phyloP scores from a whole-genome alignment of 1,140 invertebrate species.

The Zaprionus gabonicus region DNA sequence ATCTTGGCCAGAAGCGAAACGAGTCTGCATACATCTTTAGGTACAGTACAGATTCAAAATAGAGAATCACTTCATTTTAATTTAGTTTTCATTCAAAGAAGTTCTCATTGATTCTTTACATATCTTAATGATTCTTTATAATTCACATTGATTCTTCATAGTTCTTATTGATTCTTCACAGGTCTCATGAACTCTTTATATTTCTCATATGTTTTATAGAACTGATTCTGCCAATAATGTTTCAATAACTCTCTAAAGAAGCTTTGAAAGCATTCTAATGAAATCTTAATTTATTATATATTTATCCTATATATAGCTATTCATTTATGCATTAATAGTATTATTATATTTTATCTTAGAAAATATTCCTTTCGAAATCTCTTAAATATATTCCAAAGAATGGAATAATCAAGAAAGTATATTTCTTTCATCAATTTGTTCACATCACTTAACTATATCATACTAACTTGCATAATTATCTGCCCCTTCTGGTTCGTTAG shows the following conservation, averaged over 20 bases:
- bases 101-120: too few species aligned
- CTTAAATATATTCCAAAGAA: neutral
- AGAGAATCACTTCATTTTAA: neutral
- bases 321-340: too few species aligned
- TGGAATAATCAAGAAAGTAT: too few species aligned
- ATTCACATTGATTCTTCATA: too few species aligned
- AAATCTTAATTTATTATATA: neutral
- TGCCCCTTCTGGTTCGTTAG: neutral
- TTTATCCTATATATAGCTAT: too few species aligned
- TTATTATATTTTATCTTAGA: too few species aligned
- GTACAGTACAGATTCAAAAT: neutral
- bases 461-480: neutral
- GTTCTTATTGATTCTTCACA: too few species aligned
- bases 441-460: neutral
- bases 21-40: neutral
- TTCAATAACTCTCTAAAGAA: neutral
- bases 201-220: neutral
- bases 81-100: too few species aligned
- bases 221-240: neutral
- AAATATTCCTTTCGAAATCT: neutral
- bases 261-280: neutral
- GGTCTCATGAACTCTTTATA: too few species aligned
- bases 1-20: conserved; percentile 1
- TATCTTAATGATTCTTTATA: neutral
- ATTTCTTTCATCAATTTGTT: neutral